Base-by-base conservation (phyloP, 92 coral and sea anemone species). In the Actinostola sp. region DNA sequence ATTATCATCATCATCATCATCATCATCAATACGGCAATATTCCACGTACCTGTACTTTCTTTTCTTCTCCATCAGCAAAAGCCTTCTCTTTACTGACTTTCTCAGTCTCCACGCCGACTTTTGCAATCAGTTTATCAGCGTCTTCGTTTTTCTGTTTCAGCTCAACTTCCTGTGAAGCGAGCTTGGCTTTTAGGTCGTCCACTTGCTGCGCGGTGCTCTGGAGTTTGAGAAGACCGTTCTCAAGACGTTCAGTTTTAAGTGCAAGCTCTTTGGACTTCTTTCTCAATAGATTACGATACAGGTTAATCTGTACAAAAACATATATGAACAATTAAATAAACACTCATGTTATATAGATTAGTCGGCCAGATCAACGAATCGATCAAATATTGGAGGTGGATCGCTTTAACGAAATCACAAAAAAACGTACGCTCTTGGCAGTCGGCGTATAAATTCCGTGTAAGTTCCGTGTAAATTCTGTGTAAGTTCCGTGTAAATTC, bases 191-290 rank as follows among this genome's bases (percentile, higher is more conserved):
- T 63, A 94, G 78, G 80, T 94, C 98, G 71, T 94, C 98, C 39
- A 94, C 98, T 65, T 94, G 98, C n/a, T 93, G 90, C 0, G 97
- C 97, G 8, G 98, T 94, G 87, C 98, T 94, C 75, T 91, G 98
- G 14, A 94, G 87, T 67, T 91, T 94, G 54, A 94, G 86, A 38
- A 94, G 72, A 80, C 98, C 98, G 84, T 94, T 94, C 59, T 94
- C 98, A 17, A 94, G 84, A 77, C 98, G 97, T 71, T 94, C 98
- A n/a, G 97, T 94, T 75, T 94, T 92, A 73, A 92, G 94, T 61
- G 84, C 84, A 64, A 94, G 82, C 70, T 94, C 98, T 70, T 86
- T 75, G 65, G 93, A 74, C 76, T 94, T 94, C 86, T 94, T 94
- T 62, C 79, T 89, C 28, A 94, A 85, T 66, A 94, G 83, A 50